These are phyloP conservation scores for Smittia aterrima DNA, from an alignment of 2,888 invertebrate species.

Conservation along the genomic window DNA sequence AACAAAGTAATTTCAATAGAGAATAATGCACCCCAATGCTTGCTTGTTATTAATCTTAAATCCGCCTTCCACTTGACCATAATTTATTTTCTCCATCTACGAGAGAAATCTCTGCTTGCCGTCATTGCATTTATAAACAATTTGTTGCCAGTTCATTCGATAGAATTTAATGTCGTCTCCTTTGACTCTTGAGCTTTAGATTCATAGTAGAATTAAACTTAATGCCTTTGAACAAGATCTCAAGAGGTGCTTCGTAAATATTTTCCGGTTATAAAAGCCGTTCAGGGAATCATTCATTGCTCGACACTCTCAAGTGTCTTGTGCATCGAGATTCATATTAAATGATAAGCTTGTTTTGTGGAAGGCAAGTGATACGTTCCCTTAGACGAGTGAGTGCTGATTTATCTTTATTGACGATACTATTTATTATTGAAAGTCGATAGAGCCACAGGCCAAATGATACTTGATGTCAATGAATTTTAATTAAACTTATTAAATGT, in stretches of 20 bases:
- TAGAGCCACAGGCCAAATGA: not conserved
- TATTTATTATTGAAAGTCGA: not conserved
- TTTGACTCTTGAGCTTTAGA: constrained; percentile 5
- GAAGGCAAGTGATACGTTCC: not conserved
- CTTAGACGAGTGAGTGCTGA: not conserved
- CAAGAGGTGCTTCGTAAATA: not conserved
- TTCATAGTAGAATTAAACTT: not conserved
- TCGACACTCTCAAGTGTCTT: constrained; percentile 16
- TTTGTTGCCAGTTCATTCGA: not conserved
- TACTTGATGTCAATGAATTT: too few relatives aligned
- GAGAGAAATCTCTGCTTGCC: not conserved
- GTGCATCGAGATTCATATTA: constrained; percentile 31
- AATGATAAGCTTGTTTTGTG: constrained; percentile 13
- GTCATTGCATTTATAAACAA: not conserved
- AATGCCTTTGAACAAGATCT: not conserved
- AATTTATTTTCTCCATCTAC: not conserved
- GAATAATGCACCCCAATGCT: too few relatives aligned
- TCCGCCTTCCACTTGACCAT: not conserved
- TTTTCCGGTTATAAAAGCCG: not conserved
- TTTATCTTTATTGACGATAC: not conserved
- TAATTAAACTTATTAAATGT: too few relatives aligned
- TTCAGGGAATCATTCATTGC: not conserved
- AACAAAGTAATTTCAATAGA: too few relatives aligned
- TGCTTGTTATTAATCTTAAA: not conserved
- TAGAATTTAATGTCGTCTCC: constrained; percentile 11